phyloP scores from a whole-genome alignment of 1,140 invertebrate genomes.

The Drosophila kanapiae region DNA sequence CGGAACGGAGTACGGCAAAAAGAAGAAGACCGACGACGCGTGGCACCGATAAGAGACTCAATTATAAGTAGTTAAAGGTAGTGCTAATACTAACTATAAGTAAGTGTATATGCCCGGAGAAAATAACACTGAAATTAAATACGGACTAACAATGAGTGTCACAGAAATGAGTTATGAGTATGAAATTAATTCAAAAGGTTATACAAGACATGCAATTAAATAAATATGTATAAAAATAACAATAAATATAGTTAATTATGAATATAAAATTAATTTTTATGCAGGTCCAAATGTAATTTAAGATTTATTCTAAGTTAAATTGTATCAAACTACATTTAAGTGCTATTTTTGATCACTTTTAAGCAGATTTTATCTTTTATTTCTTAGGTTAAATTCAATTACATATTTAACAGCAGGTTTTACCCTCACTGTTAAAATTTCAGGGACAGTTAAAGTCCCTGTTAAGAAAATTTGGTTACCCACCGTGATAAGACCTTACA shows the following conservation, averaged over 20 bases:
- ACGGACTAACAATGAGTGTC: background rate
- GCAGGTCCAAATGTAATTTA: too few species aligned
- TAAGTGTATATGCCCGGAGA: background rate
- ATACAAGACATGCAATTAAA: background rate
- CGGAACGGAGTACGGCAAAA: background rate
- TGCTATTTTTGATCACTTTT: too few species aligned
- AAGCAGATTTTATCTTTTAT: too few species aligned
- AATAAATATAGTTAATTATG: background rate
- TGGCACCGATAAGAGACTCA: slow-evolving; percentile 47
- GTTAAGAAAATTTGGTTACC: too few species aligned
- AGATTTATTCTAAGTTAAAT: too few species aligned
- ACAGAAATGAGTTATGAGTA: background rate
- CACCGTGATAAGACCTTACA: too few species aligned
- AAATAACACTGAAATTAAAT: background rate
- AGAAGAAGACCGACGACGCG: slow-evolving; percentile 40
- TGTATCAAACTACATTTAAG: too few species aligned
- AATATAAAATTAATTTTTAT: too few species aligned
- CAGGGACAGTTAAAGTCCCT: background rate
- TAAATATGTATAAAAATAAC: background rate
- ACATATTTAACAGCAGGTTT: background rate
- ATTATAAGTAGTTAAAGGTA: slow-evolving; percentile 63
- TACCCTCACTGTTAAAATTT: background rate
- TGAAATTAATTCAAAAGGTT: background rate
- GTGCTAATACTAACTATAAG: slow-evolving; percentile 1
- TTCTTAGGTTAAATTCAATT: too few species aligned